These are phyloP conservation scores for Drosophila elegans DNA, from an alignment of 1,140 invertebrate species.

Conservation along the genomic window DNA sequence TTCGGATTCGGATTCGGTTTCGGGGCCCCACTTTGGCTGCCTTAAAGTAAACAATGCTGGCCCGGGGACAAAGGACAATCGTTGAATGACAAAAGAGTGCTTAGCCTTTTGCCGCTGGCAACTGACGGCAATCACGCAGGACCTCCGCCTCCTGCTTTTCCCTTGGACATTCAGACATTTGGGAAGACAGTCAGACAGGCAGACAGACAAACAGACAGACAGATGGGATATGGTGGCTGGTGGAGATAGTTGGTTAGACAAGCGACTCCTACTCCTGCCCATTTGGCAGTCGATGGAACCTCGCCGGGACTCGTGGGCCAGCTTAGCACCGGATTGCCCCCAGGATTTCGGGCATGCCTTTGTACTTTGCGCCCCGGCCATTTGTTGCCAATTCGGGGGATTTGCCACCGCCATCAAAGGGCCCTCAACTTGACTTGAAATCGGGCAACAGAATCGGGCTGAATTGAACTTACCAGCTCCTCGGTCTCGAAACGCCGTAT, in stretches of 20 bases:
- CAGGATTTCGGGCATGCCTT: slow-evolving; percentile 41
- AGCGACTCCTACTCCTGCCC: slow-evolving; percentile 1
- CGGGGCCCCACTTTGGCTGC: slow-evolving; percentile 8
- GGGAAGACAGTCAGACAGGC: slow-evolving; percentile 5
- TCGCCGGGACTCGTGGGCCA: slow-evolving; percentile 37
- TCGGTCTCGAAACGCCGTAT: slow-evolving; percentile 90
- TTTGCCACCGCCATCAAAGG: slow-evolving; percentile 47
- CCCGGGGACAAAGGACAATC: slow-evolving; percentile 74
- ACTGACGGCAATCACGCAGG: slow-evolving; percentile 79
- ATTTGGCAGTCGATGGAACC: neutral
- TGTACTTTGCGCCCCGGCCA: slow-evolving; percentile 36
- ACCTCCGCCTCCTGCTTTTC: slow-evolving; percentile 23
- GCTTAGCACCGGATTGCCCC: slow-evolving; percentile 67
- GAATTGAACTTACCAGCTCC: slow-evolving; percentile 69
- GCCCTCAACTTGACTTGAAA: slow-evolving; percentile 5
- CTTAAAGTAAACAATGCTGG: slow-evolving; percentile 65
- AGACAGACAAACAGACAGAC: neutral
- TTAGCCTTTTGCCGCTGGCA: slow-evolving; percentile 72
- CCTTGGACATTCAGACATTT: slow-evolving; percentile 6
- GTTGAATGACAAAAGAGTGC: slow-evolving; percentile 79
- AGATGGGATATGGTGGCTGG: slow-evolving; percentile 26
- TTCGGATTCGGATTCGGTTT: no score
- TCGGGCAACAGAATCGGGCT: slow-evolving; percentile 2
- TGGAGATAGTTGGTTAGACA: slow-evolving; percentile 47
- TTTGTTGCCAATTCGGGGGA: slow-evolving; percentile 67